Base-by-base conservation (phyloP, 2,888 invertebrate genomes). In the Melieria picta region DNA sequence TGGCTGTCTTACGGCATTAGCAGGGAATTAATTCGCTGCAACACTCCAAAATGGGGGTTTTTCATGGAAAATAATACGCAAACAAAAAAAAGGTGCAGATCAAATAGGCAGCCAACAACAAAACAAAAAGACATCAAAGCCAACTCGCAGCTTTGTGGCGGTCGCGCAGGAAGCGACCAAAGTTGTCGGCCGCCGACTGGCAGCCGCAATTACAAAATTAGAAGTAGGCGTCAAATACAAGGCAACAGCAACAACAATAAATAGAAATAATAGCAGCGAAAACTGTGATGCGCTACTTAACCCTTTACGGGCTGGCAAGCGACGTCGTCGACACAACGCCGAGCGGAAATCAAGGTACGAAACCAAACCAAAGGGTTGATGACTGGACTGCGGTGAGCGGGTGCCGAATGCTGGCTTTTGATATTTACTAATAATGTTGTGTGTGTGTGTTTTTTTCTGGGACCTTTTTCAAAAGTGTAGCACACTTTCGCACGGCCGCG, bases 161-260 rank as follows among this genome's bases (percentile, higher is more conserved):
- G 30, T 2, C 1, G 30, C 30, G 30, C 30, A 30, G 30, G 30
- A 30, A 30, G 30, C 30, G 30, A 30, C 30, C 30, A 30, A 30
- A 30, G 30, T 30, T 30, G 30, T 1, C 30, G 30, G 30, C 30
- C 30, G 63, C 45, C 76, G 79, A 77, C 78, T 79, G 76, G 76
- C 82, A 78, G 82, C 77, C 81, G 80, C 81, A 81, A 81, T 80
- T 81, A 81, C 80, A 80, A 78, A 79, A 81, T 80, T 79, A 80
- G 80, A 80, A 79, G 76, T 77, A 81, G 80, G 82, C 80, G 82
- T 80, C 80, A 80, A 81, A 45, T 57, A 64, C 47, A 64, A 11
- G 52, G 52, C 58, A 65, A 67, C 45, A 61, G 52, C 30, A 16
- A 67, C 46, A 55, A 45, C 56, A 64, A 56, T 60, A 11, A 30